Evolutionary conservation across 2,113 vertebrate genomes (phyloP), one percentile per base, ranked within the genome.

Genomic region (Nerophis lumbriciformis): DNA sequence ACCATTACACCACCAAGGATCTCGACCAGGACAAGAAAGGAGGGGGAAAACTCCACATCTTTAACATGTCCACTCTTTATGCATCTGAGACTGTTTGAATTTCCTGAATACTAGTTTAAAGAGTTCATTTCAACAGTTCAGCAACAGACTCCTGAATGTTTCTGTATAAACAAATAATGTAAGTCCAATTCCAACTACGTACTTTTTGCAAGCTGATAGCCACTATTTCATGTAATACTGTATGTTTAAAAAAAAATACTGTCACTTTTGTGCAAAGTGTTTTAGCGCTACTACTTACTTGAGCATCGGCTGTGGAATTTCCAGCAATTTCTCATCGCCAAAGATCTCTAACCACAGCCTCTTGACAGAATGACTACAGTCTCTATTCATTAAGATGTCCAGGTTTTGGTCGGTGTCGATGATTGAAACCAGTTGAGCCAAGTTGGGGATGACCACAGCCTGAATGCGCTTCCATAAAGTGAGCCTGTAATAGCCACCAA

Each of bases 341-440:
- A 96, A 98, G 78, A 99, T 91, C 59, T 95, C 91, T 72, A 98
- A 88, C 96, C 96, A 99, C 8, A 99, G 87, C 1, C 73, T 85
- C 68, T 86, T 93, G 38, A 93, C 80, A 79, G 88, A 88, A 50
- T 71, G 51, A 0, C 73, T 80, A 9, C 75, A 69, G 6, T 77
- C 63, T 0, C 59, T 51, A 52, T 80, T 89, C 36, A 83, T 77
- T 82, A 99, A 75, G 28, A 97, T 83, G 74, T 98, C 89, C 61
- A 99, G 87, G 66, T 99, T 99, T 75, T 87, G 85, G 35, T 98
- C 92, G 4, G 90, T 86, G 86, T 99, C 96, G 14, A 94, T 76
- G 75, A 93, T 51, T 1, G 96, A 89, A 6, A 97, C 48, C 45
- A 98, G 72, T 52, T 93, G 93, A 0, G 95, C 94, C 85, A 99